Evolutionary conservation across 2,113 vertebrate genomes (phyloP).

Genomic region (Pelecanoides urinatrix): DNA sequence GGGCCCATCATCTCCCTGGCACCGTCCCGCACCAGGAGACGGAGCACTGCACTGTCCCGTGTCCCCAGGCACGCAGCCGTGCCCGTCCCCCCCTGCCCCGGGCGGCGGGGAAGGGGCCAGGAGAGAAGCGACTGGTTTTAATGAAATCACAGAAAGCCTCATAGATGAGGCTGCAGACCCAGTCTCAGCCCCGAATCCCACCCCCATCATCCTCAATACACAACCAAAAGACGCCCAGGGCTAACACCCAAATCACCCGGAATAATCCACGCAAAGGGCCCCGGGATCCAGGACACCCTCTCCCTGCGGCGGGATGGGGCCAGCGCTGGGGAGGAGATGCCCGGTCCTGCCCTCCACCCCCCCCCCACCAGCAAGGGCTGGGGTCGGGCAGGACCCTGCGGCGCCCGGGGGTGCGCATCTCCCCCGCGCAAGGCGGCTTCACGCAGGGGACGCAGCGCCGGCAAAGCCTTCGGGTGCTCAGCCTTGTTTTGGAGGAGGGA

Average conservation of each 20-base stretch:
- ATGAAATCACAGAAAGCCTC: neutral
- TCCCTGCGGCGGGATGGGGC: no score
- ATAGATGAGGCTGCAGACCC: neutral
- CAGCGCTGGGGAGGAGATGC: no score
- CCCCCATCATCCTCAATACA: neutral
- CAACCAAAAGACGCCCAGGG: neutral
- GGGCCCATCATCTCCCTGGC: neutral
- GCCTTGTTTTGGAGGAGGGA: neutral
- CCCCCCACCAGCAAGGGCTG: no score
- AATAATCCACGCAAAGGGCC: no score
- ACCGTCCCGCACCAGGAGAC: neutral
- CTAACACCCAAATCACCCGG: neutral
- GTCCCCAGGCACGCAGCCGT: neutral
- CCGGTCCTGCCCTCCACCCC: no score
- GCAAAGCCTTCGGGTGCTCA: neutral
- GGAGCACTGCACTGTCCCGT: neutral
- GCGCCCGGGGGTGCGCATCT: no score
- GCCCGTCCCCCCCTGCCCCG: neutral
- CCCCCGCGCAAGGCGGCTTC: no score
- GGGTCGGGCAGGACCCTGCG: no score
- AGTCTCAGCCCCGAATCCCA: neutral
- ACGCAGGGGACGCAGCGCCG: neutral
- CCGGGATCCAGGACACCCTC: no score
- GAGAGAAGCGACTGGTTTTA: neutral
- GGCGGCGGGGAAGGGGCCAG: neutral